These are phyloP conservation scores for Taxidea taxus DNA, from an alignment of 2,113 vertebrate genomes.

Conservation along the genomic window DNA sequence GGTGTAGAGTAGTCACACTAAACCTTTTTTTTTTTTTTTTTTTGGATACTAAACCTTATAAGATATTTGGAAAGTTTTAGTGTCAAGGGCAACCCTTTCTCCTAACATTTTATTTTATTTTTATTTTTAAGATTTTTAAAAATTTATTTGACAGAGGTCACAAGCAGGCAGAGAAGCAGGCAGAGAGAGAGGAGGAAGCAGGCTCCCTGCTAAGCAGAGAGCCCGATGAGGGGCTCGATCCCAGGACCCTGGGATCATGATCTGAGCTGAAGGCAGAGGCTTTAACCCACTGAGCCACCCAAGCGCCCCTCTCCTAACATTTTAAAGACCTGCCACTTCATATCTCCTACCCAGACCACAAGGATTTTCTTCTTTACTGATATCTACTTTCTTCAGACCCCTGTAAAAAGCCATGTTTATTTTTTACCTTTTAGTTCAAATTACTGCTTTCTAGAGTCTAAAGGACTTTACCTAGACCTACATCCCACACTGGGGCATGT, in stretches of 20 bases:
- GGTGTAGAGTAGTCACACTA: not conserved
- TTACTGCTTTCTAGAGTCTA: constrained; percentile 1
- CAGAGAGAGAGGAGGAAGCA: too few relatives aligned
- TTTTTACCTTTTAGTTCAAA: constrained; percentile 21
- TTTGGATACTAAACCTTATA: not conserved
- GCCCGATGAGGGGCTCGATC: too few relatives aligned
- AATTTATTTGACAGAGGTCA: too few relatives aligned
- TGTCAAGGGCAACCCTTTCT: constrained; percentile 18
- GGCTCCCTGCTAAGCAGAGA: too few relatives aligned
- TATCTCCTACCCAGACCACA: not conserved
- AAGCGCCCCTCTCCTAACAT: too few relatives aligned
- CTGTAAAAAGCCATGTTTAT: constrained; percentile 15
- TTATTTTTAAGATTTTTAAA: too few relatives aligned
- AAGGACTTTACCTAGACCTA: constrained; percentile 9
- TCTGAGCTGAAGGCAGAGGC: too few relatives aligned
- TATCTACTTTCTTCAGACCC: constrained; percentile 24
- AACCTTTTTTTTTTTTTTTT: not conserved
- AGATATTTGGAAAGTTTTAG: constrained; percentile 29
- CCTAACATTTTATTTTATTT: constrained; percentile 39
- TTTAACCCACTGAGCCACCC: too few relatives aligned
- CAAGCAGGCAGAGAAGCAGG: too few relatives aligned
- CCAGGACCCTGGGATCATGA: too few relatives aligned
- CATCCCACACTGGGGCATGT: not conserved
- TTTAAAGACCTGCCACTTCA: constrained; percentile 22
- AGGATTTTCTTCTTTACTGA: not conserved